Conservation (phyloP, 2,888 invertebrate species). For the Epistrophella euchroma region DNA sequence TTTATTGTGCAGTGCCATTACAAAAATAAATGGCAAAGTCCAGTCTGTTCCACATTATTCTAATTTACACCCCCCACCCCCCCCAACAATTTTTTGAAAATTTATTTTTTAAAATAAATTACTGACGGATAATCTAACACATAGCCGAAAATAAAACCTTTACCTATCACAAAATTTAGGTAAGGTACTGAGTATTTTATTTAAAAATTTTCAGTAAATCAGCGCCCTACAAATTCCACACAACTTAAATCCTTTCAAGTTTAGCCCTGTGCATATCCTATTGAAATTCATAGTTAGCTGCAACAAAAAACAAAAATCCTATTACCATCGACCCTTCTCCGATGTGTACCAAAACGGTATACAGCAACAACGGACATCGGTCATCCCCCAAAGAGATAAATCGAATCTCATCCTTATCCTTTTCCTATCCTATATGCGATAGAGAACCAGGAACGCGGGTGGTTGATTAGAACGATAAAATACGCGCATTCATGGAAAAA, state of each 20-base stretch:
- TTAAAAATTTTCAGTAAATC: neutral
- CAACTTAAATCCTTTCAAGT: neutral
- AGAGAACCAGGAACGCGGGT: conserved; percentile 1
- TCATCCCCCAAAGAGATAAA: conserved; percentile 73
- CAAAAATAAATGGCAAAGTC: too few species aligned
- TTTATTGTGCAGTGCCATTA: too few species aligned
- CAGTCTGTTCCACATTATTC: too few species aligned
- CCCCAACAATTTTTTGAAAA: too few species aligned
- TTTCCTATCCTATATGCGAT: neutral
- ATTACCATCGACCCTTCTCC: conserved; percentile 46
- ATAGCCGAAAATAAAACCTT: too few species aligned
- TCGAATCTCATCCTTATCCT: conserved; percentile 62
- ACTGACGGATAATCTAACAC: too few species aligned
- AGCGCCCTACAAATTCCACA: neutral
- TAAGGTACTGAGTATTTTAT: neutral
- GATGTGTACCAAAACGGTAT: neutral
- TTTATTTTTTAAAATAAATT: too few species aligned
- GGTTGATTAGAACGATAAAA: conserved; percentile 75
- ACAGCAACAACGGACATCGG: conserved; percentile 55
- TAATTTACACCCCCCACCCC: too few species aligned
- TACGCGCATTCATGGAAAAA: conserved; percentile 73
- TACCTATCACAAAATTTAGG: neutral
- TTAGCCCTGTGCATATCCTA: neutral
- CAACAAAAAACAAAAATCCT: conserved; percentile 72
- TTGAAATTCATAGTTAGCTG: conserved; percentile 58